These are phyloP conservation scores for Argyra leucocephala DNA, from an alignment of 2,888 invertebrate species.

Conservation along the genomic window DNA sequence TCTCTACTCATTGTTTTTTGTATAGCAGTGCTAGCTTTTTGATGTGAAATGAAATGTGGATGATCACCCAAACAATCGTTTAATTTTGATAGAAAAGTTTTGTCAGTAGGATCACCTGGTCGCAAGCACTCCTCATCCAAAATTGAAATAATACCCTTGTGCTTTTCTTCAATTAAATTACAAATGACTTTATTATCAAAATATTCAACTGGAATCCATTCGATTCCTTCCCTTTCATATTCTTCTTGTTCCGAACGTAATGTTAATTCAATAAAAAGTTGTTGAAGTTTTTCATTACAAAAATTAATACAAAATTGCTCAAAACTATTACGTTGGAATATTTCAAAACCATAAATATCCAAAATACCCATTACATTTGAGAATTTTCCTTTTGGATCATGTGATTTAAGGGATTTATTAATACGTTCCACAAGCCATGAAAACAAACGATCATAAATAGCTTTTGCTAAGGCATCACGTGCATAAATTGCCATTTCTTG, in stretches of 20 bases:
- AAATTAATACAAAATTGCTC: slow-evolving; percentile 88
- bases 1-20: slow-evolving; percentile 78
- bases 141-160: slow-evolving; percentile 74
- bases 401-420: slow-evolving; percentile 63
- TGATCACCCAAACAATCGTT: slow-evolving; percentile 63
- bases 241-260: slow-evolving; percentile 88
- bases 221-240: slow-evolving; percentile 80
- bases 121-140: slow-evolving; percentile 87
- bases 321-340: slow-evolving; percentile 76
- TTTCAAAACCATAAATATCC: slow-evolving; percentile 92
- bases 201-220: slow-evolving; percentile 80
- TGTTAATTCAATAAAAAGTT: slow-evolving; percentile 84
- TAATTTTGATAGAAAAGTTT: slow-evolving; percentile 72
- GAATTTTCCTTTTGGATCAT: slow-evolving; percentile 43
- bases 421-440: slow-evolving; percentile 78
- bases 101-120: slow-evolving; percentile 77
- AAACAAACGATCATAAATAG: slow-evolving; percentile 82
- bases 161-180: slow-evolving; percentile 81
- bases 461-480: slow-evolving; percentile 81
- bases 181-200: slow-evolving; percentile 92
- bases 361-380: slow-evolving; percentile 76
- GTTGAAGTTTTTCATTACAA: slow-evolving; percentile 91
- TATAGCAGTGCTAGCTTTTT: slow-evolving; percentile 64
- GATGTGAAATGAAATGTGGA: slow-evolving; percentile 74
- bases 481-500: slow-evolving; percentile 76